Conservation (phyloP, 2,888 invertebrate genomes). For the Parelbella ahira region DNA sequence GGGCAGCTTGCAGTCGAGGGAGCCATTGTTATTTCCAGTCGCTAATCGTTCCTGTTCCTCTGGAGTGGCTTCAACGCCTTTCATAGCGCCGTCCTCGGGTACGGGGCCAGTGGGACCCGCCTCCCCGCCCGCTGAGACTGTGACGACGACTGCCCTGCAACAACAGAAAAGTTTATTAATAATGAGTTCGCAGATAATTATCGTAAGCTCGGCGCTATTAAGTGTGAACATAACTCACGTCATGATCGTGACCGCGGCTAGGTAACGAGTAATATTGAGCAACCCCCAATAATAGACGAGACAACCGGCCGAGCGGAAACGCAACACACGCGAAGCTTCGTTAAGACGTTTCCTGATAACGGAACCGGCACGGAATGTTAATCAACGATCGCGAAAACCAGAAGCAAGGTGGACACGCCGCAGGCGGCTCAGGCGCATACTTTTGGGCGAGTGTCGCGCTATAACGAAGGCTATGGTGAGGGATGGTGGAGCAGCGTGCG, state of each 20-base stretch:
- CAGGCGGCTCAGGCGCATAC: slow-evolving; percentile 44
- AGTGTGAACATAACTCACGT: slow-evolving; percentile 74
- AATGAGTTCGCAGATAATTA: too few species aligned
- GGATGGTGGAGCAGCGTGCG: slow-evolving; percentile 69
- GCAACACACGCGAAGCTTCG: slow-evolving; percentile 53
- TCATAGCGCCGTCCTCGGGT: slow-evolving; percentile 68
- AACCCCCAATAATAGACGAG: slow-evolving; percentile 26
- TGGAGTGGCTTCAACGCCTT: slow-evolving; percentile 73
- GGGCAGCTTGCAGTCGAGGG: slow-evolving; percentile 88
- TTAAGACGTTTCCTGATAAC: slow-evolving; percentile 54
- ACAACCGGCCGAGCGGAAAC: slow-evolving; percentile 41
- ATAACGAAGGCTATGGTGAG: slow-evolving; percentile 30
- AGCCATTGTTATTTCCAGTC: slow-evolving; percentile 85
- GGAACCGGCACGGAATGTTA: slow-evolving; percentile 42
- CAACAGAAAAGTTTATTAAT: slow-evolving; percentile 54
- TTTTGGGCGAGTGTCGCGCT: slow-evolving; percentile 41
- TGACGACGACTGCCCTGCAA: slow-evolving; percentile 63
- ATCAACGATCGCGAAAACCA: slow-evolving; percentile 44
- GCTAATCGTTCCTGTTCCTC: slow-evolving; percentile 75
- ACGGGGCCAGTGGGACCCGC: slow-evolving; percentile 60
- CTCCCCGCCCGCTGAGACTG: slow-evolving; percentile 61
- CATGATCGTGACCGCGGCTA: slow-evolving; percentile 38
- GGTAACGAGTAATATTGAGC: slow-evolving; percentile 34
- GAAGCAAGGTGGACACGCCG: slow-evolving; percentile 35
- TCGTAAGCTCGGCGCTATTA: too few species aligned